These are phyloP conservation scores for Monopis laevigella DNA, from an alignment of 2,888 invertebrate species.

Conservation along the genomic window DNA sequence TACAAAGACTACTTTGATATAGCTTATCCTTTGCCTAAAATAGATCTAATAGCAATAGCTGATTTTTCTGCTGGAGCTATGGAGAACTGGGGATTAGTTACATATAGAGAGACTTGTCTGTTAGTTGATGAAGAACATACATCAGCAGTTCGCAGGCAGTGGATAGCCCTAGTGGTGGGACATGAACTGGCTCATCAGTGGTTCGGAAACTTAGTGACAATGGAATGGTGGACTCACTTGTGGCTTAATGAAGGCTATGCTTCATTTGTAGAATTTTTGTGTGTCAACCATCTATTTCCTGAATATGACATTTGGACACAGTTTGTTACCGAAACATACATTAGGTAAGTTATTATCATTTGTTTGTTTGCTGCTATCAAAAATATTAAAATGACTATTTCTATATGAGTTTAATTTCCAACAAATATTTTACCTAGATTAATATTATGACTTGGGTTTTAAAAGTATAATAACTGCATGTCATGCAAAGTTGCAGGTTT, in stretches of 20 bases:
- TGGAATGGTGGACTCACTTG: conserved; percentile 98
- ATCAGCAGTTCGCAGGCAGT: conserved; percentile 83
- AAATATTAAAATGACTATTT: too few species aligned
- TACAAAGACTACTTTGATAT: conserved; percentile 96
- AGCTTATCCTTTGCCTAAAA: conserved; percentile 94
- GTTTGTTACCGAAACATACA: conserved; percentile 90
- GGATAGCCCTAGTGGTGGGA: conserved; percentile 87
- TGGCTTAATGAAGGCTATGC: conserved; percentile 98
- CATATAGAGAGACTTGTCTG: conserved; percentile 91
- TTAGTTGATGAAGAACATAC: conserved; percentile 92
- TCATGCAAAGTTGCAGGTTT: too few species aligned
- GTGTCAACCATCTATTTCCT: conserved; percentile 91
- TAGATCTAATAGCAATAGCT: conserved; percentile 95
- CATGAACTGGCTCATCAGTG: conserved; percentile 98
- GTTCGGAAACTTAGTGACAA: conserved; percentile 98
- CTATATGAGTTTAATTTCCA: too few species aligned
- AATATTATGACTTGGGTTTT: too few species aligned
- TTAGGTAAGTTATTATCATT: conserved; percentile 44
- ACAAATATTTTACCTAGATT: too few species aligned
- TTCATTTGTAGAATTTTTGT: conserved; percentile 94
- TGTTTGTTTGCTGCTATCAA: background rate
- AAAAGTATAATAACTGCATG: too few species aligned
- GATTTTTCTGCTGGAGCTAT: conserved; percentile 96
- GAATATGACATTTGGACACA: conserved; percentile 98
- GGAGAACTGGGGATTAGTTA: conserved; percentile 98